These are phyloP conservation scores for Ostrea edulis DNA, from an alignment of 1,140 invertebrate genomes.

Conservation along the genomic window DNA sequence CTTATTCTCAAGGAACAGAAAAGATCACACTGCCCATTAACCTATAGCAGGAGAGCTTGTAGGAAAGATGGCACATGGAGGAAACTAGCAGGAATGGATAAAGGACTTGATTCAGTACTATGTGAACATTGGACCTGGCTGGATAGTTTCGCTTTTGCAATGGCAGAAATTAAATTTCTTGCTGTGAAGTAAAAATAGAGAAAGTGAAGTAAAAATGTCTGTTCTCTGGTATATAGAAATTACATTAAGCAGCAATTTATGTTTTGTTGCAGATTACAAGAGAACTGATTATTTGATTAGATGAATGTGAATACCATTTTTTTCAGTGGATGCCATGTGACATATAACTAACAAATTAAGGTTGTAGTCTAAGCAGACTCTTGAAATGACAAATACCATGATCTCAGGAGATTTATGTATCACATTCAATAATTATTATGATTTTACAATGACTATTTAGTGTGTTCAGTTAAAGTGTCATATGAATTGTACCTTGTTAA, in stretches of 20 bases:
- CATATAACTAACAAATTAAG: background rate
- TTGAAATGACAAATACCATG: slow-evolving; percentile 18
- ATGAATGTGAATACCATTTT: background rate
- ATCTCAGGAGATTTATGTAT: slow-evolving; percentile 24
- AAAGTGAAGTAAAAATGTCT: background rate
- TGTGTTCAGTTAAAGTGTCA: slow-evolving; percentile 25
- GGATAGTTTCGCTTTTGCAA: background rate
- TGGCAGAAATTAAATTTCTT: background rate
- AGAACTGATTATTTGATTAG: background rate
- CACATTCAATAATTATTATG: background rate
- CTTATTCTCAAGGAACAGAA: slow-evolving; percentile 72
- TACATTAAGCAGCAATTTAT: no score
- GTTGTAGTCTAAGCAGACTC: background rate
- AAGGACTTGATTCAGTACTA: slow-evolving; percentile 7
- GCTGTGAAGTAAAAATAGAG: background rate
- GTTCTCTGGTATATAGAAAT: no score
- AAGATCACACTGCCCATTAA: slow-evolving; percentile 71
- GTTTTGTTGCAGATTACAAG: no score
- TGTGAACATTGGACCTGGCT: background rate
- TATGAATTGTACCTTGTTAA: slow-evolving; percentile 1
- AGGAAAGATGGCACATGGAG: background rate
- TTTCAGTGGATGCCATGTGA: background rate
- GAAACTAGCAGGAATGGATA: background rate
- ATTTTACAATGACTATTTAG: slow-evolving; percentile 12
- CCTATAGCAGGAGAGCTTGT: slow-evolving; percentile 58